These are phyloP conservation scores for Leptobrachium leishanense DNA, from an alignment of 2,113 vertebrate species.

Conservation along the genomic window DNA sequence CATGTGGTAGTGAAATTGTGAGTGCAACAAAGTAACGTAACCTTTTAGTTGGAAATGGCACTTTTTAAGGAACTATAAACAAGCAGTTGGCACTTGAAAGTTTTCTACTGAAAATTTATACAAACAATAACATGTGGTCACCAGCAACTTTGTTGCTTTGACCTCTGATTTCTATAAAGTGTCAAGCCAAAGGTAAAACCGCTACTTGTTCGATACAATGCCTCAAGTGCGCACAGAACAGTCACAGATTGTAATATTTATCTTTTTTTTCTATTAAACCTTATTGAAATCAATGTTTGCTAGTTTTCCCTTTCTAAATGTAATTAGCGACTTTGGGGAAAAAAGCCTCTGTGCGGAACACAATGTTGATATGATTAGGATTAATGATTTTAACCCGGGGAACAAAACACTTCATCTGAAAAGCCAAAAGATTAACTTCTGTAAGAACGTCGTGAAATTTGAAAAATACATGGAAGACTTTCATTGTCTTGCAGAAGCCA, in stretches of 20 bases:
- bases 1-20: too few species aligned
- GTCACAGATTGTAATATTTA: constrained; percentile 24
- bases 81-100: too few species aligned
- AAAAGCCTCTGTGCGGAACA: constrained; percentile 8
- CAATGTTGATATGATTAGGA: constrained; percentile 63
- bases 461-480: background rate
- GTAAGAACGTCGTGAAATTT: background rate
- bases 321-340: constrained; percentile 56
- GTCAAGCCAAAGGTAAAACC: constrained; percentile 45
- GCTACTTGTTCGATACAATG: too few species aligned
- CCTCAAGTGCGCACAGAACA: too few species aligned
- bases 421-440: constrained; percentile 29
- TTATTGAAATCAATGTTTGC: constrained; percentile 50
- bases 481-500: background rate
- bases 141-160: too few species aligned
- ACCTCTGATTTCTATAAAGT: background rate
- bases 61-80: too few species aligned
- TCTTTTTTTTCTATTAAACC: constrained; percentile 54
- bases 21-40: too few species aligned
- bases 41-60: too few species aligned
- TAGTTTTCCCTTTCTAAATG: constrained; percentile 57
- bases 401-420: constrained; percentile 48
- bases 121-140: too few species aligned
- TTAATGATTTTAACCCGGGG: constrained; percentile 59
- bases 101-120: too few species aligned